phyloP scores from a whole-genome alignment of 2,797 vertebrate genomes.

The Pachyuromys duprasi region DNA sequence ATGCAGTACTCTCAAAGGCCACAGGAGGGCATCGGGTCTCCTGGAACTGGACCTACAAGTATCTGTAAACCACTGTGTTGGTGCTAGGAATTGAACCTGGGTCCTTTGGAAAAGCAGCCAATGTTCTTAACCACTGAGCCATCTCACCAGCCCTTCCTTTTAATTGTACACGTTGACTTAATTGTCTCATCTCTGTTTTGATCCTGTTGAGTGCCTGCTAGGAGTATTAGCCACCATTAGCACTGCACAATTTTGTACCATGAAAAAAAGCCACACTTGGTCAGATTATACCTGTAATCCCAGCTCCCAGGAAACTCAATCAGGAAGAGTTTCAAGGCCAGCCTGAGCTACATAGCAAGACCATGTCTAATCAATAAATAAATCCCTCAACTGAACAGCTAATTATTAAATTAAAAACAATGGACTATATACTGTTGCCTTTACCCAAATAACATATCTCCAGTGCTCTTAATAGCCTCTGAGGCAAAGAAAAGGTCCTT shows the following conservation, averaged over 20 bases:
- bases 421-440: not conserved
- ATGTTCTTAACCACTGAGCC: not conserved
- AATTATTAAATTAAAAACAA: slow-evolving; percentile 29
- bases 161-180: slow-evolving; percentile 19
- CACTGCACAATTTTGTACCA: slow-evolving; percentile 38
- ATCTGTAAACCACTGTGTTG: not conserved
- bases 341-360: not conserved
- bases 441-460: not conserved
- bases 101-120: not conserved
- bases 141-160: not conserved
- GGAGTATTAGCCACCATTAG: slow-evolving; percentile 15
- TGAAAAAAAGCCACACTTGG: not conserved
- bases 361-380: not conserved
- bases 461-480: not conserved
- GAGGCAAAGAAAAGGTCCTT: not conserved
- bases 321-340: not conserved
- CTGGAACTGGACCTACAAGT: not conserved
- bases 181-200: slow-evolving; percentile 47
- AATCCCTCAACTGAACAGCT: not conserved
- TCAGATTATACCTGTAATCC: not conserved
- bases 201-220: slow-evolving; percentile 2
- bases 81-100: not conserved
- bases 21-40: not conserved
- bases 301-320: not conserved
- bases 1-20: not conserved